A percentile compares a stretch with the other conserved stretches of the same genome.
These are phyloP conservation scores for Cecropterus lyciades DNA, from an alignment of 1,140 invertebrate genomes.

Conservation along the genomic window DNA sequence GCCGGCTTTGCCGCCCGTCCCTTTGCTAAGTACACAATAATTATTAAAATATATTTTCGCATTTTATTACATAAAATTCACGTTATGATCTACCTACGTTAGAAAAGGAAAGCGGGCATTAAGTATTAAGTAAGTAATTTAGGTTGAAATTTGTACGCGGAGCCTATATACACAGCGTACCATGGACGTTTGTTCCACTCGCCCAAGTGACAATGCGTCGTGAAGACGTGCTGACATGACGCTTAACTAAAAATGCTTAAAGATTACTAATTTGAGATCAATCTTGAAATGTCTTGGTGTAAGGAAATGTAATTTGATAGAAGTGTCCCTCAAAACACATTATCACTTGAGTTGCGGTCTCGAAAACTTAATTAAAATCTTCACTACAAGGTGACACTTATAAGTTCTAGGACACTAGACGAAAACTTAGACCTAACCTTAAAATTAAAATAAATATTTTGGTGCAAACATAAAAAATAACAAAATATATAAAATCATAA, in stretches of 20 bases:
- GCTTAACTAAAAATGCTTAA: conserved; percentile 48
- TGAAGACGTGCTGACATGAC: conserved; percentile 39
- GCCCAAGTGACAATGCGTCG: conserved; percentile 55
- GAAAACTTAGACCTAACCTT: conserved; percentile 78
- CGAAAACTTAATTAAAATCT: conserved; percentile 77
- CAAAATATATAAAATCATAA: conserved; percentile 57
- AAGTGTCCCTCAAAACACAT: conserved; percentile 42
- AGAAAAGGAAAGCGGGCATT: conserved; percentile 81
- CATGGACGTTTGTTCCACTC: conserved; percentile 80
- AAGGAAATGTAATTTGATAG: conserved; percentile 37
- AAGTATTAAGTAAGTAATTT: conserved; percentile 76
- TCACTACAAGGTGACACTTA: conserved; percentile 80
- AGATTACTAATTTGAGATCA: conserved; percentile 63
- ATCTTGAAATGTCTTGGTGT: conserved; percentile 44
- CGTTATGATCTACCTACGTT: conserved; percentile 82
- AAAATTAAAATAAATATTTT: conserved; percentile 78
- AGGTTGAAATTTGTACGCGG: conserved; percentile 80
- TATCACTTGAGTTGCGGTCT: conserved; percentile 62
- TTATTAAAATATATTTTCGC: conserved; percentile 84
- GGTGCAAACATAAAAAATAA: conserved; percentile 76
- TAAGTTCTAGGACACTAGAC: conserved; percentile 77
- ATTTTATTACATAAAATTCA: conserved; percentile 84
- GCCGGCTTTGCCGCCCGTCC: conserved; percentile 76
- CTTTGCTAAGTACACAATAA: conserved; percentile 80
- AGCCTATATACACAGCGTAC: conserved; percentile 82